A percentile compares a stretch with the other conserved stretches of the same genome.
Evolutionary conservation across 2,888 invertebrate species (phyloP).

Genomic region (Stenodema calcarata): DNA sequence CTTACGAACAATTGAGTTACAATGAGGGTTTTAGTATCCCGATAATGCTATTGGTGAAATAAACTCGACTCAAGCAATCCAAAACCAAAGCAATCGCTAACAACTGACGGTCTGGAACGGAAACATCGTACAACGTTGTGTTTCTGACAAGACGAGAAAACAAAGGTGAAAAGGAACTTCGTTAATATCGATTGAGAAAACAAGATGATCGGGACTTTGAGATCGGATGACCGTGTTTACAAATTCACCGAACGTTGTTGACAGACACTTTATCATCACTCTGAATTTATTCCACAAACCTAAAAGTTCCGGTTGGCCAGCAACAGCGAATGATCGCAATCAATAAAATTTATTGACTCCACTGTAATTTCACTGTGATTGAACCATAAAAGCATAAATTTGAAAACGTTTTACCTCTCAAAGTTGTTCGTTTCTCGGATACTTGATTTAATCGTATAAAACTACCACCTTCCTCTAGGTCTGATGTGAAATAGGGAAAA

Average conservation of each 20-base stretch:
- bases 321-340: no score
- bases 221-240: background rate
- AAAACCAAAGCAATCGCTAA: background rate
- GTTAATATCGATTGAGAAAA: background rate
- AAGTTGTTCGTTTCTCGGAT: no score
- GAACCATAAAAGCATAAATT: no score
- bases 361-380: no score
- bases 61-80: background rate
- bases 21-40: background rate
- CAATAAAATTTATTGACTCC: no score
- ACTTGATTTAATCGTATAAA: no score
- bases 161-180: background rate
- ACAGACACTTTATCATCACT: background rate
- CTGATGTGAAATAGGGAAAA: no score
- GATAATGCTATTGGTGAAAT: background rate
- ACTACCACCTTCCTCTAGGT: no score
- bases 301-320: no score
- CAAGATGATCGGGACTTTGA: background rate
- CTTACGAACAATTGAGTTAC: background rate
- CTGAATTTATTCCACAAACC: no score
- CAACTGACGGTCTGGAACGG: background rate
- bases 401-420: no score
- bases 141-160: background rate
- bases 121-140: background rate
- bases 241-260: background rate